These are phyloP conservation scores for Tribolium freemani DNA, from an alignment of 2,888 invertebrate genomes.

Conservation along the genomic window DNA sequence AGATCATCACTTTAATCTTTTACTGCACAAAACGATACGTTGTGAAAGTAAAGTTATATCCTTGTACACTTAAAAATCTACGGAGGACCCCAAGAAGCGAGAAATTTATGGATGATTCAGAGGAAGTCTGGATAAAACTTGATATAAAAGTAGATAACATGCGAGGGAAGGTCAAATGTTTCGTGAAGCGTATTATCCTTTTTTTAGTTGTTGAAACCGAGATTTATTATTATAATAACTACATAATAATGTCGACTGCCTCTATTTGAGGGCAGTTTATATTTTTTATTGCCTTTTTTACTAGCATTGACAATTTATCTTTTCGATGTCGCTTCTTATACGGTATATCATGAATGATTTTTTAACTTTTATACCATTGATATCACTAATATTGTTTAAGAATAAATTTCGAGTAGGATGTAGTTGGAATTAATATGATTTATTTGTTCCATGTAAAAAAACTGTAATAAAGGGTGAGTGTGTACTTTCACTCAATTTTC, in stretches of 20 bases:
- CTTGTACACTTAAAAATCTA: conserved; percentile 54
- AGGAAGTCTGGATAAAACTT: conserved; percentile 57
- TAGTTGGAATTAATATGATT: too few species aligned
- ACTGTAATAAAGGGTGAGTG: too few species aligned
- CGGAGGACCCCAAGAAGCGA: conserved; percentile 46
- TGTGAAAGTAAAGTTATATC: conserved; percentile 48
- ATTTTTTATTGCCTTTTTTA: conserved; percentile 54
- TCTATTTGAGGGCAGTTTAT: conserved; percentile 58
- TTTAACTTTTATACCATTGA: too few species aligned
- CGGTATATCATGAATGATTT: conserved; percentile 19
- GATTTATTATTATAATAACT: conserved; percentile 65
- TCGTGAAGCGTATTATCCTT: conserved; percentile 58
- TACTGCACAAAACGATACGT: conserved; percentile 36
- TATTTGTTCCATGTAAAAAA: too few species aligned
- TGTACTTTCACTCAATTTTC: too few species aligned
- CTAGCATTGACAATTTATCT: conserved; percentile 16
- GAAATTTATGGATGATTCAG: conserved; percentile 58
- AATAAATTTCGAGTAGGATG: too few species aligned
- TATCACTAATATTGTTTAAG: too few species aligned
- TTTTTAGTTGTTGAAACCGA: conserved; percentile 54
- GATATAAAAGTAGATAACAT: conserved; percentile 58
- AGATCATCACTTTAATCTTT: background rate
- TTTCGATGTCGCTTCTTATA: background rate
- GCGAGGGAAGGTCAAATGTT: conserved; percentile 60
- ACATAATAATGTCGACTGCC: conserved; percentile 62